Percentiles rank a stretch among this genome's conserved stretches.
phyloP scores from a whole-genome alignment of 2,113 vertebrate genomes.

The Panurus biarmicus region DNA sequence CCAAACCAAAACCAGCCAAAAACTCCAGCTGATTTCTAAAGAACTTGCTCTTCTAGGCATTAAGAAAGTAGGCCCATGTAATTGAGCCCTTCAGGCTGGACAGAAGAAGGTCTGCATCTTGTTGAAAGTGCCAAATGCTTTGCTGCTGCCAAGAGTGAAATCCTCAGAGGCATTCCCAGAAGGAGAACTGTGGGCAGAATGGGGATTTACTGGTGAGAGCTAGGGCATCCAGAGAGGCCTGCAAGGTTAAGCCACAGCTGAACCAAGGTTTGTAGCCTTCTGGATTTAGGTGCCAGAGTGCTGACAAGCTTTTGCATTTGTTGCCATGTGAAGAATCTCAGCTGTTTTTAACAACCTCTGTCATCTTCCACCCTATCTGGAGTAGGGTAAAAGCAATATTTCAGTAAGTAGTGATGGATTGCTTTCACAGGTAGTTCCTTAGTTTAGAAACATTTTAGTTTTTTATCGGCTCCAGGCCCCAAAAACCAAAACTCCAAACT shows the following conservation, averaged over 20 bases:
- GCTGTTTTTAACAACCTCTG: background rate
- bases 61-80: background rate
- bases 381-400: background rate
- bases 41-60: background rate
- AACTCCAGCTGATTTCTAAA: background rate
- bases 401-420: background rate
- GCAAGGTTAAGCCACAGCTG: background rate
- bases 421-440: background rate
- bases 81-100: background rate
- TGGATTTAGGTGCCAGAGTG: background rate
- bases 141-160: background rate
- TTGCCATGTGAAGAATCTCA: background rate
- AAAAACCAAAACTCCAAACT: background rate
- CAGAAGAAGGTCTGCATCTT: background rate
- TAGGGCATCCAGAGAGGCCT: background rate
- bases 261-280: background rate
- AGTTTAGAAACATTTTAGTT: background rate
- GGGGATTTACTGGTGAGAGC: background rate
- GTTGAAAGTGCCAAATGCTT: background rate
- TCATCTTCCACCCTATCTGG: background rate
- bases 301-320: background rate
- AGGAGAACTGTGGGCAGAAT: background rate
- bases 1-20: background rate
- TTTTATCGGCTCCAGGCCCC: rapidly evolving
- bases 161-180: background rate